Conservation (phyloP, 1,140 invertebrate genomes). For the Sitophilus oryzae region DNA sequence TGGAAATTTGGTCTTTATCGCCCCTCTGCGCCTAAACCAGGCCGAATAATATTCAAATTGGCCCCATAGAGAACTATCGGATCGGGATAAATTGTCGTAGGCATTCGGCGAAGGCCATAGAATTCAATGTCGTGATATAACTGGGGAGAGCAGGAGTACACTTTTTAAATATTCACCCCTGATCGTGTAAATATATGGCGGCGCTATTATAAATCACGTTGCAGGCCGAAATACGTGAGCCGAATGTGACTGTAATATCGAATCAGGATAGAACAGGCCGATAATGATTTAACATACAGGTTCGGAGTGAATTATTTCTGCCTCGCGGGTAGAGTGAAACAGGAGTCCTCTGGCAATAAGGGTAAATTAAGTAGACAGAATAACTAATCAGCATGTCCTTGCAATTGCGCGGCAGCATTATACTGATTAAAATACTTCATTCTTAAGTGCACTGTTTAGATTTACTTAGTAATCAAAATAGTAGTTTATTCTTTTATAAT, state of each 20-base stretch:
- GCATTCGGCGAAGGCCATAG: conserved; percentile 3
- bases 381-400: too few relatives aligned
- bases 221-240: conserved; percentile 18
- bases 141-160: conserved; percentile 9
- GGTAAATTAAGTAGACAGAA: too few relatives aligned
- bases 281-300: background rate
- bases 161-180: conserved; percentile 25
- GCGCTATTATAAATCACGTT: conserved; percentile 24
- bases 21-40: background rate
- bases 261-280: background rate
- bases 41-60: conserved; percentile 14
- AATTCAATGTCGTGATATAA: conserved; percentile 16
- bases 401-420: too few relatives aligned
- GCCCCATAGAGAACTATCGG: conserved; percentile 5
- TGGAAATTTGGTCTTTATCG: background rate
- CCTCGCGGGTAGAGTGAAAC: too few relatives aligned
- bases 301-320: too few relatives aligned
- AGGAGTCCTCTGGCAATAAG: too few relatives aligned
- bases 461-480: too few relatives aligned
- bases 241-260: background rate
- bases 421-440: too few relatives aligned
- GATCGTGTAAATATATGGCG: conserved; percentile 10
- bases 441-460: too few relatives aligned
- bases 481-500: too few relatives aligned
- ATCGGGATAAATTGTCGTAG: conserved; percentile 11